phyloP scores from a whole-genome alignment of 2,888 invertebrate genomes.

The Sesia apiformis region DNA sequence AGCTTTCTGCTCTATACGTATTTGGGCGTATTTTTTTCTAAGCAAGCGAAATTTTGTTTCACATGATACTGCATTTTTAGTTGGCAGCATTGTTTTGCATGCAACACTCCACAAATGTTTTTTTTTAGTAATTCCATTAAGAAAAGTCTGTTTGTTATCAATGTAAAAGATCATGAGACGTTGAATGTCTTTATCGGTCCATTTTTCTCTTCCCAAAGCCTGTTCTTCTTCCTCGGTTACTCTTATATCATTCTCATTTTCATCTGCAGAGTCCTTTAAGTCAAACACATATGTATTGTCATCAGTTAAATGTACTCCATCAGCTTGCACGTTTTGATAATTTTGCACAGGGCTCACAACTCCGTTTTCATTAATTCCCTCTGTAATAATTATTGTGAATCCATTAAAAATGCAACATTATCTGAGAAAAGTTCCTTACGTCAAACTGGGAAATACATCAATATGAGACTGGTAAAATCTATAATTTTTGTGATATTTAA shows the following conservation, averaged over 20 bases:
- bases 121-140: constrained; percentile 35
- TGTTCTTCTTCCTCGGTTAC: constrained; percentile 8
- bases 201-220: constrained; percentile 20
- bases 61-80: constrained; percentile 37
- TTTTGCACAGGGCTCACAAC: constrained; percentile 32
- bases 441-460: no score
- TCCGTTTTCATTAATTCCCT: constrained; percentile 29
- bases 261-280: not conserved
- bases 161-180: constrained; percentile 50
- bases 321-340: constrained; percentile 2
- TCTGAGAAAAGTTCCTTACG: no score
- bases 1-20: constrained; percentile 27
- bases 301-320: not conserved
- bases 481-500: no score
- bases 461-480: no score
- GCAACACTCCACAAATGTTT: constrained; percentile 55
- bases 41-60: constrained; percentile 38
- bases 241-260: not conserved
- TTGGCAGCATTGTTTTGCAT: constrained; percentile 52
- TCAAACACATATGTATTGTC: not conserved
- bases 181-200: constrained; percentile 46
- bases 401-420: no score
- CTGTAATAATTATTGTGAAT: constrained; percentile 17
- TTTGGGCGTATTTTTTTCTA: constrained; percentile 35
- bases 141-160: constrained; percentile 56